Conservation (phyloP, 1,140 invertebrate genomes). For the Drosophila gunungcola region DNA sequence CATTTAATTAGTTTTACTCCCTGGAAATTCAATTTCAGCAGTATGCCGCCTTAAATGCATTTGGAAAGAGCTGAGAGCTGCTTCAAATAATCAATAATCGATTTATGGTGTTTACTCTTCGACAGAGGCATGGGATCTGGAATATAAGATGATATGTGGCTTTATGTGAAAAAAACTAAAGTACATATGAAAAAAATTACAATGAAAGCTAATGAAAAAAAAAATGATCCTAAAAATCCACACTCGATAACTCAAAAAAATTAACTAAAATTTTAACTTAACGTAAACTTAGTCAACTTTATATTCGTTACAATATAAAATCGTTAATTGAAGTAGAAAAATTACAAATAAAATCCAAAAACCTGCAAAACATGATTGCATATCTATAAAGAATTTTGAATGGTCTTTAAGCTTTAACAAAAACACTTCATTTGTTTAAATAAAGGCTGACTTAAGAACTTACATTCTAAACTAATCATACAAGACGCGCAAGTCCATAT, state of each 20-base stretch:
- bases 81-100: constrained; percentile 71
- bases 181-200: too few species aligned
- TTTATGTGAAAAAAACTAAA: too few species aligned
- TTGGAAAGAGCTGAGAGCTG: constrained; percentile 17
- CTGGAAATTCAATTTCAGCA: constrained; percentile 68
- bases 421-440: background rate
- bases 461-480: background rate
- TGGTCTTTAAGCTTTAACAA: background rate
- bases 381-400: background rate
- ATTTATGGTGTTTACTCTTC: constrained; percentile 72
- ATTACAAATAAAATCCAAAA: too few species aligned
- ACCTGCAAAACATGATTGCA: too few species aligned
- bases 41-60: constrained; percentile 47
- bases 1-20: constrained; percentile 79
- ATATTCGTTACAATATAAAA: too few species aligned
- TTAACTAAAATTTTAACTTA: too few species aligned
- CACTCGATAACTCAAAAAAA: background rate
- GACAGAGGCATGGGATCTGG: constrained; percentile 7
- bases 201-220: too few species aligned
- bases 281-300: too few species aligned
- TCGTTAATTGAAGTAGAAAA: too few species aligned
- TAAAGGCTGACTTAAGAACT: background rate
- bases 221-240: background rate
- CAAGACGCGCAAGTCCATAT: constrained; percentile 3
- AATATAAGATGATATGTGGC: constrained; percentile 11